A percentile compares a stretch with the other conserved stretches of the same genome.
Evolutionary conservation across 1,140 invertebrate species (phyloP).

Genomic region (Nasonia giraulti): DNA sequence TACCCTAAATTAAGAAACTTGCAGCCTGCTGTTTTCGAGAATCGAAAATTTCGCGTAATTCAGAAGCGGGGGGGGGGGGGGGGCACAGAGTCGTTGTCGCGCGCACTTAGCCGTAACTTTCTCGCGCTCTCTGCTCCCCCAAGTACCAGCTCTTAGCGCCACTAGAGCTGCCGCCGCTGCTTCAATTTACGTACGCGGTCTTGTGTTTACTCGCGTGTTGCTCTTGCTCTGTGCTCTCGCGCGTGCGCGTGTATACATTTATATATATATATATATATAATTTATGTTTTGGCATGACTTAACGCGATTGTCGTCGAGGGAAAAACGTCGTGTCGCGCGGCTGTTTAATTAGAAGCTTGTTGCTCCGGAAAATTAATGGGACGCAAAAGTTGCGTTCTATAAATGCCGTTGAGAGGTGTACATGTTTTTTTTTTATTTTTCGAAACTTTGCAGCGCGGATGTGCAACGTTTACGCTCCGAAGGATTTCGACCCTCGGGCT

Average conservation of each 20-base stretch:
- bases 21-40: not conserved
- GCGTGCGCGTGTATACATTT: not conserved
- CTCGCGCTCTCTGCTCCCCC: not conserved
- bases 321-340: too few relatives aligned
- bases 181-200: not conserved
- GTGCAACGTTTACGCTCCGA: too few relatives aligned
- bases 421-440: too few relatives aligned
- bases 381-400: too few relatives aligned
- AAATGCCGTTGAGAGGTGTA: too few relatives aligned
- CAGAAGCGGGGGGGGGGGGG: not conserved
- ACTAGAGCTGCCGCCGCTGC: not conserved
- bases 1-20: slow-evolving; percentile 37
- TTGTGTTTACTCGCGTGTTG: not conserved
- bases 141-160: not conserved
- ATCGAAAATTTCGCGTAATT: slow-evolving; percentile 34
- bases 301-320: too few relatives aligned
- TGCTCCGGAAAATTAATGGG: too few relatives aligned
- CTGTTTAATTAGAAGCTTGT: too few relatives aligned
- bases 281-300: not conserved
- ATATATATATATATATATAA: not conserved
- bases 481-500: too few relatives aligned
- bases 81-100: not conserved
- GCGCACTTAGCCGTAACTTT: not conserved
- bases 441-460: too few relatives aligned
- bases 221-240: not conserved